Evolutionary conservation across 2,113 vertebrate genomes (phyloP).

Genomic region (Upupa epops): DNA sequence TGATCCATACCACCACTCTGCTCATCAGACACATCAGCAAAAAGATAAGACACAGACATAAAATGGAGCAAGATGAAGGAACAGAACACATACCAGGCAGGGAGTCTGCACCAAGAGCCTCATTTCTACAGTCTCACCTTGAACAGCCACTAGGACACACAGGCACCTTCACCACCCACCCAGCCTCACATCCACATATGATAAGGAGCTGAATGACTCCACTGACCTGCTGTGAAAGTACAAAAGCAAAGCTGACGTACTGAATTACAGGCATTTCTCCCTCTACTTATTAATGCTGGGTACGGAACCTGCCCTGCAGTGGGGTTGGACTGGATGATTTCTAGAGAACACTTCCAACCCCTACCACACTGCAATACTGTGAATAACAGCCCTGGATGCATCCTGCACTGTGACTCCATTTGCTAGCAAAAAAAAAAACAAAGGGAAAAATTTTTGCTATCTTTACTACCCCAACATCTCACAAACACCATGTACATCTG

Average conservation of each 20-base stretch:
- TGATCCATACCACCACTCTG: not conserved
- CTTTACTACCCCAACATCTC: constrained; percentile 4
- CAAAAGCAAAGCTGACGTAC: rapidly evolving
- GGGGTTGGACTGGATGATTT: too few relatives aligned
- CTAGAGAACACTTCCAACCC: too few relatives aligned
- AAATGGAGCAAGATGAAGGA: not conserved
- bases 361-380: too few relatives aligned
- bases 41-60: not conserved
- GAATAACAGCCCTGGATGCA: rapidly evolving
- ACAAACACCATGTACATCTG: not conserved
- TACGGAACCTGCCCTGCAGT: too few relatives aligned
- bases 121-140: not conserved
- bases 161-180: not conserved
- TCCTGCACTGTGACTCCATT: not conserved
- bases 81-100: not conserved
- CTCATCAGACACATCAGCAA: not conserved
- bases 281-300: not conserved
- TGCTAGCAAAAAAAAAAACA: not conserved
- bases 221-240: not conserved
- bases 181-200: not conserved
- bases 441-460: not conserved
- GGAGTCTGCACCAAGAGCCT: not conserved
- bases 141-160: not conserved
- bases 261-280: not conserved
- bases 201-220: not conserved